Evolutionary conservation across 2,113 vertebrate genomes (phyloP).

Genomic region (Phylloscopus trochiloides): DNA sequence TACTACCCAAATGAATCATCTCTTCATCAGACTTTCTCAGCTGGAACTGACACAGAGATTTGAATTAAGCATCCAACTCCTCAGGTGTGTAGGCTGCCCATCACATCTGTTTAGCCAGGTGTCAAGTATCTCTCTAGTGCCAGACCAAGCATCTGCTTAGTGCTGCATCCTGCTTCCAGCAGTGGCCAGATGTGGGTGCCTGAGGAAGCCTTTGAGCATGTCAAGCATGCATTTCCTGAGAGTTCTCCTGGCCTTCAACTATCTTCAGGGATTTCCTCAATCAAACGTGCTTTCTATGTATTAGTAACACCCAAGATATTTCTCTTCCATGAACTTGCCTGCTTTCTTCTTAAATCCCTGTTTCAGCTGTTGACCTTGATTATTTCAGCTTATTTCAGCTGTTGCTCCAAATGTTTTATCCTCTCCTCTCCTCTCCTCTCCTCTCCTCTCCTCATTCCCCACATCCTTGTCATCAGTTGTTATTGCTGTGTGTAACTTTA

Average conservation of each 20-base stretch:
- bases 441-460: not conserved
- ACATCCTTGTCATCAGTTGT: not conserved
- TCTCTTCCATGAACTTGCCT: not conserved
- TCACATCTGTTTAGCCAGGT: not conserved
- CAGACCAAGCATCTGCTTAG: not conserved
- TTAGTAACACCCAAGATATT: not conserved
- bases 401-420: not conserved
- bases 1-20: not conserved
- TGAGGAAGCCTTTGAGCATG: not conserved
- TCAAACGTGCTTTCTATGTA: not conserved
- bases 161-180: not conserved
- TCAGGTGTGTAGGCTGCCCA: not conserved
- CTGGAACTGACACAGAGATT: not conserved
- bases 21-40: not conserved
- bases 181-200: not conserved
- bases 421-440: not conserved
- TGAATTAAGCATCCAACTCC: not conserved
- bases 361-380: not conserved
- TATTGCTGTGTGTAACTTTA: not conserved
- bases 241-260: not conserved
- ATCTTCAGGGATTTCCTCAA: not conserved
- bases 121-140: not conserved
- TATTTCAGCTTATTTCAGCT: not conserved
- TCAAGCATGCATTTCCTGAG: not conserved
- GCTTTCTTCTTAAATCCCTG: not conserved